Percentiles rank a stretch among this genome's conserved stretches.
phyloP scores from a whole-genome alignment of 2,888 invertebrate species.

The Cantharis rustica region DNA sequence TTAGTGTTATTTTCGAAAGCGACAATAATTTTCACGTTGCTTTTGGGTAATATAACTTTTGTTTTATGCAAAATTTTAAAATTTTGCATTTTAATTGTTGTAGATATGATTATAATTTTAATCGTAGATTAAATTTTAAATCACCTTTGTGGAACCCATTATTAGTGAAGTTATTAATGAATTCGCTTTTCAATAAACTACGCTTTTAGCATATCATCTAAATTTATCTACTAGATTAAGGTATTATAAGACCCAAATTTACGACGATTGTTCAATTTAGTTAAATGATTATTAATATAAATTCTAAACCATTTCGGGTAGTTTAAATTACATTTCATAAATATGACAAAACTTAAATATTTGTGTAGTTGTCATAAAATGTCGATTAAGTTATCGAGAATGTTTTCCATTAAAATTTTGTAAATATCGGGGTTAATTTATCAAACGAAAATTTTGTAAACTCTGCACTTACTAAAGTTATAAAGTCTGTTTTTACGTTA shows the following conservation, averaged over 20 bases:
- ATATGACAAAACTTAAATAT: neutral
- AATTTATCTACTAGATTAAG: neutral
- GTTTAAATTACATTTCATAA: neutral
- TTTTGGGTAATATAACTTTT: no score
- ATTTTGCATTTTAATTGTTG: no score
- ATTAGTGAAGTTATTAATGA: neutral
- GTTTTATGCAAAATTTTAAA: no score
- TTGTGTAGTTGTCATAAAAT: neutral
- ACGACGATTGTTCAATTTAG: neutral
- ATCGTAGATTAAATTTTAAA: no score
- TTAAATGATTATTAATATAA: neutral
- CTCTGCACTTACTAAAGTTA: neutral
- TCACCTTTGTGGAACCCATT: no score
- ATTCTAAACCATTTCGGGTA: neutral
- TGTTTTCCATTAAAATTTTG: neutral
- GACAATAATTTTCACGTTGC: no score
- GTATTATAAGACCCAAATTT: neutral
- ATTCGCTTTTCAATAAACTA: neutral
- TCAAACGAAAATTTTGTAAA: neutral
- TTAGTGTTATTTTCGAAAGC: neutral
- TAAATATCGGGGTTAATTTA: neutral
- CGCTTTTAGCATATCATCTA: neutral
- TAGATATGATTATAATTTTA: no score
- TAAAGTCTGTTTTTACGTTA: neutral
- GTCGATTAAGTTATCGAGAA: neutral